Evolutionary conservation across 37 sponge, comb jelly and placozoan genomes (phyloP).

Genomic region (Bolinopsis microptera): DNA sequence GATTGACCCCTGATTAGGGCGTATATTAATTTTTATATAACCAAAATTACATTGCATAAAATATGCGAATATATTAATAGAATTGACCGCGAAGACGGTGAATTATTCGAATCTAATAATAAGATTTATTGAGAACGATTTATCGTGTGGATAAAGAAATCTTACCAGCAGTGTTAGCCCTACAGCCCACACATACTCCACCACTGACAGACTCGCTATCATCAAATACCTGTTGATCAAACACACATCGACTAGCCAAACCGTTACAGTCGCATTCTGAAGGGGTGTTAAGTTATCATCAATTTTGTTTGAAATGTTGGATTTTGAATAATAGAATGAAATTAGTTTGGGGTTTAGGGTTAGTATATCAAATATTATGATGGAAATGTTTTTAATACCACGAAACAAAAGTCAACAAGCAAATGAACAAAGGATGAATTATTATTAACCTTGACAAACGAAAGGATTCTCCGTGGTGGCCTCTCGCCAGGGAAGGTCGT

Average conservation of each 20-base stretch:
- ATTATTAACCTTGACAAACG: slow-evolving; percentile 36
- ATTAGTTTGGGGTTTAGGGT: too few species aligned
- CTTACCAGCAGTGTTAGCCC: slow-evolving; percentile 67
- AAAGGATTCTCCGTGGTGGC: slow-evolving; percentile 31
- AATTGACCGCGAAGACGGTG: not conserved
- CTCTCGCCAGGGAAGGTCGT: slow-evolving; percentile 32
- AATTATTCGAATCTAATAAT: too few species aligned
- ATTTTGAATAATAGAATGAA: too few species aligned
- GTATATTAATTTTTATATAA: too few species aligned
- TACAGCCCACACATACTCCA: slow-evolving; percentile 71
- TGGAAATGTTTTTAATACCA: too few species aligned
- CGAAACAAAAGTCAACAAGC: too few species aligned
- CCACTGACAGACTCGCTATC: slow-evolving; percentile 68
- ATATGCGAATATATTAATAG: not conserved
- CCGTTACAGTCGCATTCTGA: slow-evolving; percentile 78
- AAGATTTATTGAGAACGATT: not conserved
- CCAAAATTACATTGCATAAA: not conserved
- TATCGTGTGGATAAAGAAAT: not conserved
- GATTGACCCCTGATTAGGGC: too few species aligned
- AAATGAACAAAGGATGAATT: too few species aligned
- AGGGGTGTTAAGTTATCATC: not conserved
- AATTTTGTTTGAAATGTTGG: too few species aligned
- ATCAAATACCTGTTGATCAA: slow-evolving; percentile 49
- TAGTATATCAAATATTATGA: too few species aligned
- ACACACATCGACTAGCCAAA: slow-evolving; percentile 70